phyloP scores from a whole-genome alignment of 37 sponge, comb jelly and placozoan species.

The Theonella swinhoei region DNA sequence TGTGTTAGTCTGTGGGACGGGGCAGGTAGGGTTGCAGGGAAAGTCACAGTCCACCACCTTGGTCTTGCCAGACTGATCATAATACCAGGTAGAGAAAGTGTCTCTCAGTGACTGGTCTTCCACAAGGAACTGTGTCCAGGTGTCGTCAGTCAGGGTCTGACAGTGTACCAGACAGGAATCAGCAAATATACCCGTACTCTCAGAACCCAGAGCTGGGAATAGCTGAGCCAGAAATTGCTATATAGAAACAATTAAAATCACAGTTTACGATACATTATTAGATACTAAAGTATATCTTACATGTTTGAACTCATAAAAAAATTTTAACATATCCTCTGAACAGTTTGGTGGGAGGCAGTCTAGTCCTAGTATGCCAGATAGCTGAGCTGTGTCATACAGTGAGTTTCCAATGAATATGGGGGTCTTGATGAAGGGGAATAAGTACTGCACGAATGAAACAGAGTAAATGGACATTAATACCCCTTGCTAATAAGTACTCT shows the following conservation, averaged over 20 bases:
- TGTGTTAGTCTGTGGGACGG: not conserved
- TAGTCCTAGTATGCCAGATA: slow-evolving; percentile 62
- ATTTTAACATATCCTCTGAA: slow-evolving; percentile 28
- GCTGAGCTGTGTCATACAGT: slow-evolving; percentile 74
- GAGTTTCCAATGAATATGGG: slow-evolving; percentile 69
- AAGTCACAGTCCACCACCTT: not conserved
- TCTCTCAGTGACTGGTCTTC: slow-evolving; percentile 30
- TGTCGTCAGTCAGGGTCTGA: slow-evolving; percentile 50
- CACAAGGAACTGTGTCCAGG: slow-evolving; percentile 53
- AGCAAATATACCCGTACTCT: slow-evolving; percentile 42
- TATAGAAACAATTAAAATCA: not conserved
- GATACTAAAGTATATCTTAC: slow-evolving; percentile 32
- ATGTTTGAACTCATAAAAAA: slow-evolving; percentile 40
- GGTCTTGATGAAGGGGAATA: slow-evolving; percentile 62
- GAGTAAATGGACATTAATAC: too few relatives aligned
- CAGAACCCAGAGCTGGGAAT: not conserved
- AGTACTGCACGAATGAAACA: slow-evolving; percentile 64
- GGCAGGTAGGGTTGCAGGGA: not conserved
- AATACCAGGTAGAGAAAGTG: slow-evolving; percentile 74
- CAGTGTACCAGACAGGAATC: slow-evolving; percentile 79
- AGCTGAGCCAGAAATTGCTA: slow-evolving; percentile 25
- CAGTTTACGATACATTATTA: not conserved
- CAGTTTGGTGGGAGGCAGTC: slow-evolving; percentile 63
- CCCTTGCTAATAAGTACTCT: too few relatives aligned
- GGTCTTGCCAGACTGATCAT: not conserved